A percentile compares a stretch with the other conserved stretches of the same genome.
Conservation (phyloP, 2,113 vertebrate genomes). For the Hylia prasina region DNA sequence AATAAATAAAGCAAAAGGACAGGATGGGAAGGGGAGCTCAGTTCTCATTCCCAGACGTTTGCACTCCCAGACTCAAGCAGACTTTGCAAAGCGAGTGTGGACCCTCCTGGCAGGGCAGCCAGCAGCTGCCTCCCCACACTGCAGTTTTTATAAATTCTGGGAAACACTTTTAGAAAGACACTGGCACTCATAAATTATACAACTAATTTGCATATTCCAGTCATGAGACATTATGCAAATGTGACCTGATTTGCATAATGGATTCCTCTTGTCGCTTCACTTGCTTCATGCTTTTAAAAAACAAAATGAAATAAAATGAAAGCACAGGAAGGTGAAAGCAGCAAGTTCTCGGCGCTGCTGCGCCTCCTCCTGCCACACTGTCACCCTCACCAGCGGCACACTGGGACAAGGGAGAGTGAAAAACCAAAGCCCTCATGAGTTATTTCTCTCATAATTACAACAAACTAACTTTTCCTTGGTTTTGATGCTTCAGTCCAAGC, state of each 20-base stretch:
- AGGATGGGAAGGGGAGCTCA: not conserved
- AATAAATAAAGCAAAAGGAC: not conserved
- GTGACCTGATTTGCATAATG: constrained; percentile 90
- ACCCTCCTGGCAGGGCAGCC: constrained; percentile 53
- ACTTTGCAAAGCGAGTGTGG: constrained; percentile 32
- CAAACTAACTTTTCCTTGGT: constrained; percentile 15
- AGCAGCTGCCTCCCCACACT: constrained; percentile 49
- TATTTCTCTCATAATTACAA: constrained; percentile 17
- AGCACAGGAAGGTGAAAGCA: constrained; percentile 68
- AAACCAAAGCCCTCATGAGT: constrained; percentile 4
- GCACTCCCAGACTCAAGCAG: not conserved
- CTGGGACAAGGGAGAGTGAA: not conserved
- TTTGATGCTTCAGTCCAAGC: constrained; percentile 7
- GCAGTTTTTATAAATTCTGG: constrained; percentile 89
- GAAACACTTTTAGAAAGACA: constrained; percentile 88
- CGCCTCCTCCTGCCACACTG: not conserved
- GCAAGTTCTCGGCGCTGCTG: constrained; percentile 33
- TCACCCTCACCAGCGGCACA: not conserved
- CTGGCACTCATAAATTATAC: constrained; percentile 96
- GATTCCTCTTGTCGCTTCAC: constrained; percentile 91
- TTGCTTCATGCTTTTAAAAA: constrained; percentile 83
- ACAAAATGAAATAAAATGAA: constrained; percentile 77
- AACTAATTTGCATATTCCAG: constrained; percentile 92
- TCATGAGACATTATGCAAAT: constrained; percentile 98
- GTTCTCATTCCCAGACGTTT: not conserved